A percentile compares a stretch with the other conserved stretches of the same genome.
phyloP scores from a whole-genome alignment of 1,140 invertebrate species.

The Meloidogyne exigua region DNA sequence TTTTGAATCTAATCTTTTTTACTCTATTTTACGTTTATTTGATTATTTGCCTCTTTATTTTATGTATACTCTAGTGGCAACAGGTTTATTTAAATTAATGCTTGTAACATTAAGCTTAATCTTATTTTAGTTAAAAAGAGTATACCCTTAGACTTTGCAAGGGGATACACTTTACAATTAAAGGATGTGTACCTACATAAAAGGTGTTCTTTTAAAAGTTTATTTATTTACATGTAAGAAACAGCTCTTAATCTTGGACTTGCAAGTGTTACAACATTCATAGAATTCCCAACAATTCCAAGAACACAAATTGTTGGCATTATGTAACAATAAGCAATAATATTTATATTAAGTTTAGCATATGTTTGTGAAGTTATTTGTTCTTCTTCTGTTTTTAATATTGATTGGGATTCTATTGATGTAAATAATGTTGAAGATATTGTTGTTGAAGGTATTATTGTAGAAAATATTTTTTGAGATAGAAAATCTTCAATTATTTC shows the following conservation, averaged over 20 bases:
- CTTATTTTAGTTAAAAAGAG: no score
- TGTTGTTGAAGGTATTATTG: slow-evolving; percentile 9
- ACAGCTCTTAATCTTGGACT: slow-evolving; percentile 55
- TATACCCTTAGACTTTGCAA: no score
- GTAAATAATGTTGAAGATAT: background rate
- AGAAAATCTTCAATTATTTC: background rate
- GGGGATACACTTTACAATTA: no score
- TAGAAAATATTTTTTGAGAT: background rate
- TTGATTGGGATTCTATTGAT: background rate
- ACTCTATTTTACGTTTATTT: no score
- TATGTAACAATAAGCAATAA: slow-evolving; percentile 62
- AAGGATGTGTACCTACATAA: no score
- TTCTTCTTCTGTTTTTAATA: no score
- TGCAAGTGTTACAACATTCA: slow-evolving; percentile 59
- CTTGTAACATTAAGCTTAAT: no score
- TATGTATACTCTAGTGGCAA: no score
- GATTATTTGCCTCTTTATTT: no score
- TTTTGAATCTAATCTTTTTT: no score
- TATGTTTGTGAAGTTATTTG: background rate
- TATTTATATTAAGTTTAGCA: slow-evolving; percentile 21
- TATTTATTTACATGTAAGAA: slow-evolving; percentile 56
- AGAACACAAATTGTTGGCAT: slow-evolving; percentile 58
- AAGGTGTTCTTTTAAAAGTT: no score
- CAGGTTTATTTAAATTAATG: no score
- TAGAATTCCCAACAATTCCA: slow-evolving; percentile 59